These are phyloP conservation scores for Bos indicus DNA, from an alignment of 2,113 vertebrate genomes.

Conservation along the genomic window DNA sequence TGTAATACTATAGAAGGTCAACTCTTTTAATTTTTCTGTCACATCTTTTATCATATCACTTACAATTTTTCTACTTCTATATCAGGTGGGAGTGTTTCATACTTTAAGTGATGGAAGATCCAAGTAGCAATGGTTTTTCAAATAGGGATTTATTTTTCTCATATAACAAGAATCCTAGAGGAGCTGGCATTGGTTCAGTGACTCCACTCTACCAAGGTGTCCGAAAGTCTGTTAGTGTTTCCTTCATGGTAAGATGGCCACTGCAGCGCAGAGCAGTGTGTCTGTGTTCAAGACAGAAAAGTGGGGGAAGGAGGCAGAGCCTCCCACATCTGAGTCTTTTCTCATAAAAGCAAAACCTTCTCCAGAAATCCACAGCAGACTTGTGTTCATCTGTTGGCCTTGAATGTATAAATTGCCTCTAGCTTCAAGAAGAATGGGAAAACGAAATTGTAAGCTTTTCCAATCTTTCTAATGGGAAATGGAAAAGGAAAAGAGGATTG, in stretches of 20 bases:
- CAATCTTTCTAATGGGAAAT: background rate
- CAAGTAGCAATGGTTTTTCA: background rate
- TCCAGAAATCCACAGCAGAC: background rate
- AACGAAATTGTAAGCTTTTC: background rate
- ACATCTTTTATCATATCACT: background rate
- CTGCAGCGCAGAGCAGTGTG: background rate
- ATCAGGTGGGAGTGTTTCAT: background rate
- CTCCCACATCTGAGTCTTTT: background rate
- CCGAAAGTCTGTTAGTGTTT: background rate
- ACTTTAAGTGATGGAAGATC: background rate
- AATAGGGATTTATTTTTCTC: background rate
- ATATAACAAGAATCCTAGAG: background rate
- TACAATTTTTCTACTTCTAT: background rate
- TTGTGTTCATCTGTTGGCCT: background rate
- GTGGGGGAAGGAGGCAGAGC: background rate
- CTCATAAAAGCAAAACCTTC: background rate
- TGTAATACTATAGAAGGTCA: background rate
- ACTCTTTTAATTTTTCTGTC: conserved; percentile 3
- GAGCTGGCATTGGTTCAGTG: background rate
- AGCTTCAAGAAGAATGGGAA: background rate
- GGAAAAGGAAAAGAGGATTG: background rate
- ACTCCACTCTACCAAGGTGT: background rate
- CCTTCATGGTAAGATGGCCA: background rate
- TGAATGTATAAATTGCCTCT: background rate
- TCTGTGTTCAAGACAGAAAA: background rate